Evolutionary conservation across 2,113 vertebrate genomes (phyloP).

Genomic region (Clinocottus analis): DNA sequence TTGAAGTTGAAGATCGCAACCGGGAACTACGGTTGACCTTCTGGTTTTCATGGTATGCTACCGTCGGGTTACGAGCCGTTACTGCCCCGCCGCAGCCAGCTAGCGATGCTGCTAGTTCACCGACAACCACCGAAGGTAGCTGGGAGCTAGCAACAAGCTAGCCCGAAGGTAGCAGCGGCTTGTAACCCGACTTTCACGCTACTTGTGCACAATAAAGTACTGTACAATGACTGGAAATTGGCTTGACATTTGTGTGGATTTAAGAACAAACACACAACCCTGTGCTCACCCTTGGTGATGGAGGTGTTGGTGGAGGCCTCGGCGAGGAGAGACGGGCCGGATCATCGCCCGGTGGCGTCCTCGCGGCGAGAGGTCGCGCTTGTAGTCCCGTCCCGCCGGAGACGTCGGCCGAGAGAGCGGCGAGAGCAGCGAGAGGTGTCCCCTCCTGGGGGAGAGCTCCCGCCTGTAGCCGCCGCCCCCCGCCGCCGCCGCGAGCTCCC

Average conservation of each 20-base stretch:
- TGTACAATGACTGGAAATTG: no score
- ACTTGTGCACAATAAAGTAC: no score
- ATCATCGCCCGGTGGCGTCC: slow-evolving; percentile 89
- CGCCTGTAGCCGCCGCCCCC: slow-evolving; percentile 85
- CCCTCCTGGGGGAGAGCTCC: slow-evolving; percentile 91
- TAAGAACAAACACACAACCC: background rate
- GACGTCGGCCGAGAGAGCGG: slow-evolving; percentile 85
- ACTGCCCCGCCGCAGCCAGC: no score
- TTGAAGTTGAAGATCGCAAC: no score
- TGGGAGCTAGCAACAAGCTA: no score
- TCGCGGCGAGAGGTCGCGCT: slow-evolving; percentile 91
- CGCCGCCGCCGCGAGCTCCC: slow-evolving; percentile 77
- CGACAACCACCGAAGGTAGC: no score
- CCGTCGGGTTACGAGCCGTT: no score
- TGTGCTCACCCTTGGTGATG: slow-evolving; percentile 66
- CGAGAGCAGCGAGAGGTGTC: slow-evolving; percentile 78
- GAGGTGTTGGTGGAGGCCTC: slow-evolving; percentile 87
- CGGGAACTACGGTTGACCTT: no score
- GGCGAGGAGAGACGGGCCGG: slow-evolving; percentile 89
- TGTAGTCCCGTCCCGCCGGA: slow-evolving; percentile 86
- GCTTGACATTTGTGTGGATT: background rate
- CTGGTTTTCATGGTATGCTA: no score
- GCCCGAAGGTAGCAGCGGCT: no score
- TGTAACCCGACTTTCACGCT: no score
- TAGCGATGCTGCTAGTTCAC: no score